These are phyloP conservation scores for Oppia nitens DNA, from an alignment of 1,140 invertebrate species.

Conservation along the genomic window DNA sequence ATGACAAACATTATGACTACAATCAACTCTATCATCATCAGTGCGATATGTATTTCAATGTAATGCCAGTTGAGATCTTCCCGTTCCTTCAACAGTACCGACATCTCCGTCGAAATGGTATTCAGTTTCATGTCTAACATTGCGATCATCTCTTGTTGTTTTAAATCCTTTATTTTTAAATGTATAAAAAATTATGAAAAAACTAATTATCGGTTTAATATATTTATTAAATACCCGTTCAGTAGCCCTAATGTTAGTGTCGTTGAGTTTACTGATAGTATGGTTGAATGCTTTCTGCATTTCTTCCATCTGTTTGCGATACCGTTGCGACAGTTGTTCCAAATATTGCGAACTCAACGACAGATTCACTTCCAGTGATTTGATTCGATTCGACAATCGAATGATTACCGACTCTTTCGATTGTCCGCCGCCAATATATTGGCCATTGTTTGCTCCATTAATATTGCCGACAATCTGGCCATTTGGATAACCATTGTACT, in stretches of 20 bases:
- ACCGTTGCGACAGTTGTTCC: slow-evolving; percentile 78
- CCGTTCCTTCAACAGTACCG: neutral
- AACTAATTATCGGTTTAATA: too few relatives aligned
- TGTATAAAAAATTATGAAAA: too few relatives aligned
- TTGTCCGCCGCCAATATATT: slow-evolving; percentile 14
- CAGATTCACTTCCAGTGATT: slow-evolving; percentile 87
- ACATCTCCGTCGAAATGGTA: neutral
- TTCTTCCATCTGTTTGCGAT: slow-evolving; percentile 91
- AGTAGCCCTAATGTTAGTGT: slow-evolving; percentile 48
- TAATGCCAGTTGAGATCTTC: neutral
- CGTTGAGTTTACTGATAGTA: slow-evolving; percentile 51
- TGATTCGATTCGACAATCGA: slow-evolving; percentile 82
- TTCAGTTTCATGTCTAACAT: neutral
- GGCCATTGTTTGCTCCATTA: slow-evolving; percentile 22
- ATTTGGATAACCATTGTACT: too few relatives aligned
- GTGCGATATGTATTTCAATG: neutral
- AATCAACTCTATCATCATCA: neutral
- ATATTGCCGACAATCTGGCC: slow-evolving; percentile 25
- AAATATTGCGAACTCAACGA: slow-evolving; percentile 85
- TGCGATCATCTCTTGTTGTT: neutral
- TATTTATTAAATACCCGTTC: too few relatives aligned
- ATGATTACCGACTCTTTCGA: slow-evolving; percentile 85
- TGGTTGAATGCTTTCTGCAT: slow-evolving; percentile 69
- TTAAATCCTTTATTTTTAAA: neutral
- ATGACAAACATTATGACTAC: neutral